Conservation (phyloP, 2,113 vertebrate species). For the Gallinago media region DNA sequence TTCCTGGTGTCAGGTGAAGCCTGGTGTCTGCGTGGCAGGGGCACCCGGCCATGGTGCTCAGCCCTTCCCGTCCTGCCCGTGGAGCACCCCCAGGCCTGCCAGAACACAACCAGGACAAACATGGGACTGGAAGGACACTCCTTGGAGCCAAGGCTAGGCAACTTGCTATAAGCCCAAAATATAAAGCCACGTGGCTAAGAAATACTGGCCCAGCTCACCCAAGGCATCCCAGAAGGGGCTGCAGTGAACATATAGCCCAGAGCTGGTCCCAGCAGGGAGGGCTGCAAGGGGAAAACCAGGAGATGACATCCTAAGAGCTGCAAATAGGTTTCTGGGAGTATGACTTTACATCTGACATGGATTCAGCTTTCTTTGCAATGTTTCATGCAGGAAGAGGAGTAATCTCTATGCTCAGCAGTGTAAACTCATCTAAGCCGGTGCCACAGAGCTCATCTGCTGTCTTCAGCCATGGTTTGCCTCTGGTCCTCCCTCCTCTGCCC, state of each 20-base stretch:
- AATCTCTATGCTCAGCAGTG: neutral
- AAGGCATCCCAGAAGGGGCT: neutral
- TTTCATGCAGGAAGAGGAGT: neutral
- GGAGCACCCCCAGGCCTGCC: neutral
- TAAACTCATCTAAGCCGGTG: neutral
- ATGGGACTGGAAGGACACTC: neutral
- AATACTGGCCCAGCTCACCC: neutral
- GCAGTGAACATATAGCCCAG: rapidly evolving
- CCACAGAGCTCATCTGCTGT: neutral
- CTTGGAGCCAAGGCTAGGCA: neutral
- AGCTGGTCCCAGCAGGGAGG: neutral
- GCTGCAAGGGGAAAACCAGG: neutral
- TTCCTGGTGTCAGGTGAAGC: neutral
- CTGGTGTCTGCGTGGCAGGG: rapidly evolving
- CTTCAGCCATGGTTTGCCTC: neutral
- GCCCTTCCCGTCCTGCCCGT: neutral
- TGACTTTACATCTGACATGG: neutral
- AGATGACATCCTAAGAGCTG: neutral
- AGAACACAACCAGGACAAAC: neutral
- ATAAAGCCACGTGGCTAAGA: neutral
- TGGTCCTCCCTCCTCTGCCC: neutral
- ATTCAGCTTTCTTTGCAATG: neutral
- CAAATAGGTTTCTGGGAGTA: neutral
- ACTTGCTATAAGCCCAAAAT: neutral
- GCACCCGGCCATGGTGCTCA: neutral